Evolutionary conservation across 1,140 invertebrate genomes (phyloP), one percentile per base, ranked within the genome.

Genomic region (Tetramorium parvispinum): DNA sequence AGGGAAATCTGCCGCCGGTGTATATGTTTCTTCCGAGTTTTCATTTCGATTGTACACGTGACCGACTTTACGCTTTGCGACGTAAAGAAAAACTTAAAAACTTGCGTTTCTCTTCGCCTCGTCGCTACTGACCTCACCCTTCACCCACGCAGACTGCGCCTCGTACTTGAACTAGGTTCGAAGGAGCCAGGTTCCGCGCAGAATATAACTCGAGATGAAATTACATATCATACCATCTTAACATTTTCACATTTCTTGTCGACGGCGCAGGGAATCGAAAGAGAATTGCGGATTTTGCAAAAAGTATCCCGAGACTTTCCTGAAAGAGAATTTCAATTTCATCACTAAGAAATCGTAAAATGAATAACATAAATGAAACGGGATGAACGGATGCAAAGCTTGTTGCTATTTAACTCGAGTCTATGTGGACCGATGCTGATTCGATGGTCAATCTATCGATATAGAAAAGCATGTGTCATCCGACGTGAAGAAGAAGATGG

Each of bases 101-200:
- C 85, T 89, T 89, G 85, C 85, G 88, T 89, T 89, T 89, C 85
- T 87, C 85, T 89, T 89, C 59, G 88, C 88, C 88, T 89, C 85
- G 88, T 87, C 85, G 70, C 40, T 55, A 89, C 46, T 88, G 83
- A 65, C 32, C 78, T 87, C 88, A 85, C 65, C 73, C 21, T 73
- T 83, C 68, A 75, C 53, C 70, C 79, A 40, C 51, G 66, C 2
- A 32, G 51, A 32, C 40, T 43, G 43, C 61, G 59, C 63, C 24
- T 53, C 61, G 32, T 46, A 32, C 13, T 46, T 76, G 40, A 77
- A 63, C 76, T 32, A 32, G 32, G 43, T 46, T 10, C 51, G 43
- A 21, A 24, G 46, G 40, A 40, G 32, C 57, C 77, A 51, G n/a
- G 16, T 53, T 51, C 11, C 51, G 11, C n/a, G 46, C 37, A 40